phyloP scores from a whole-genome alignment of 2,113 vertebrate genomes.

The Poeciliopsis turrubarensis region DNA sequence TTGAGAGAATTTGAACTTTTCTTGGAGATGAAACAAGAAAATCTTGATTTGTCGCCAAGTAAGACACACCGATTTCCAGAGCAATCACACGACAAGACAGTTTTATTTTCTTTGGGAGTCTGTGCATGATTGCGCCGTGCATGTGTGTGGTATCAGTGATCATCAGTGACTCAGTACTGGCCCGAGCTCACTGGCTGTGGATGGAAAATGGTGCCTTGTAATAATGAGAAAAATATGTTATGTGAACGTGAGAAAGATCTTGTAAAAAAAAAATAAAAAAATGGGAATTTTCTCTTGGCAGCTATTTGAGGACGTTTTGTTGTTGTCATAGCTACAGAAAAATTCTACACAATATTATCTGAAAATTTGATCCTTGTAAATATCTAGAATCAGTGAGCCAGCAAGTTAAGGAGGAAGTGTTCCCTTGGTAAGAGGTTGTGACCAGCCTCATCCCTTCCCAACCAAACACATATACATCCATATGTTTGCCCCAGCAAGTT shows the following conservation, averaged over 20 bases:
- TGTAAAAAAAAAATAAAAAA: constrained; percentile 3
- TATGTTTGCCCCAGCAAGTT: background rate
- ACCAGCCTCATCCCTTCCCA: background rate
- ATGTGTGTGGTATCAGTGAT: constrained; percentile 5
- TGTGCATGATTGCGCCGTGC: background rate
- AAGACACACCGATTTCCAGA: background rate
- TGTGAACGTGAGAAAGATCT: constrained; percentile 20
- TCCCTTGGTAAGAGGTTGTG: background rate
- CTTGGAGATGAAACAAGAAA: background rate
- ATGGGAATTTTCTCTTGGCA: constrained; percentile 10
- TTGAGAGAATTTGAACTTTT: background rate
- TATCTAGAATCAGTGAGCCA: background rate
- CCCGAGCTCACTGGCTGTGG: background rate
- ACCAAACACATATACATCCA: background rate
- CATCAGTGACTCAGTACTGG: constrained; percentile 5
- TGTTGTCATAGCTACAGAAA: background rate
- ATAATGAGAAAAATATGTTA: constrained; percentile 21
- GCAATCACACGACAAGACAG: background rate
- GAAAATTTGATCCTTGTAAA: constrained; percentile 5
- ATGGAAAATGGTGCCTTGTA: constrained; percentile 4
- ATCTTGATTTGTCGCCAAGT: background rate
- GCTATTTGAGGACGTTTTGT: constrained; percentile 2
- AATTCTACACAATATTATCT: background rate
- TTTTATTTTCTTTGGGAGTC: constrained; percentile 31
- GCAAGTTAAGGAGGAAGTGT: background rate